A percentile compares a stretch with the other conserved stretches of the same genome.
These are phyloP conservation scores for Protaetia brevitarsis DNA, from an alignment of 1,140 invertebrate genomes.

Conservation along the genomic window DNA sequence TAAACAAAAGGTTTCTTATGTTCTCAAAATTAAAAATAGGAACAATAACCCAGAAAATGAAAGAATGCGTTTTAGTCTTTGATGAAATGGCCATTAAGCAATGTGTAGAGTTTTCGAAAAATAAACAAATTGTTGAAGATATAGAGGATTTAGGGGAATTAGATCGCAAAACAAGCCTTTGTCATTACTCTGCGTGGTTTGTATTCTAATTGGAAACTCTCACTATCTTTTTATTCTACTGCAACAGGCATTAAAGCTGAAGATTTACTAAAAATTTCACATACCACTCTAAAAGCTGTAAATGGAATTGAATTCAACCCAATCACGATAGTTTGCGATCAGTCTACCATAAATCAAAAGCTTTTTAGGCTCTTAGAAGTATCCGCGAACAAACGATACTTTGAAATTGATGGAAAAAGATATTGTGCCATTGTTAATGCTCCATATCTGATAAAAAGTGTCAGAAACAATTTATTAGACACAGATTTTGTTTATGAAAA, in stretches of 20 bases:
- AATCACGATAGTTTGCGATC: not conserved
- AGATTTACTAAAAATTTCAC: not conserved
- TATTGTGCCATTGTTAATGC: not conserved
- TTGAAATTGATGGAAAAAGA: not conserved
- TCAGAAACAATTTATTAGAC: constrained; percentile 8
- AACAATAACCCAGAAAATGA: too few species aligned
- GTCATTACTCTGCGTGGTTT: not conserved
- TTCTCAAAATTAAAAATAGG: too few species aligned
- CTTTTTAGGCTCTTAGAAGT: too few species aligned
- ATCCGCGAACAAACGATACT: not conserved
- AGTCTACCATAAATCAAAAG: not conserved
- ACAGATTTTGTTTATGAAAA: not conserved
- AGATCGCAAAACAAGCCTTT: too few species aligned
- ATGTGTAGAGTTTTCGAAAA: not conserved
- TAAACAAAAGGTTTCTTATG: too few species aligned
- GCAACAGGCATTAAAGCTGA: too few species aligned
- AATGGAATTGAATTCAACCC: not conserved
- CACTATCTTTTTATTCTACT: not conserved
- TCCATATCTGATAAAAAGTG: constrained; percentile 24
- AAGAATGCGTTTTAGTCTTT: not conserved
- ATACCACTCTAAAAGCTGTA: not conserved
- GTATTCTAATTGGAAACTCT: not conserved
- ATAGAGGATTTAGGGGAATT: too few species aligned
- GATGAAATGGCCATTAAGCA: not conserved
- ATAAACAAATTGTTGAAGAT: too few species aligned